phyloP scores from a whole-genome alignment of 2,888 invertebrate genomes.

The Lycia hirtaria region DNA sequence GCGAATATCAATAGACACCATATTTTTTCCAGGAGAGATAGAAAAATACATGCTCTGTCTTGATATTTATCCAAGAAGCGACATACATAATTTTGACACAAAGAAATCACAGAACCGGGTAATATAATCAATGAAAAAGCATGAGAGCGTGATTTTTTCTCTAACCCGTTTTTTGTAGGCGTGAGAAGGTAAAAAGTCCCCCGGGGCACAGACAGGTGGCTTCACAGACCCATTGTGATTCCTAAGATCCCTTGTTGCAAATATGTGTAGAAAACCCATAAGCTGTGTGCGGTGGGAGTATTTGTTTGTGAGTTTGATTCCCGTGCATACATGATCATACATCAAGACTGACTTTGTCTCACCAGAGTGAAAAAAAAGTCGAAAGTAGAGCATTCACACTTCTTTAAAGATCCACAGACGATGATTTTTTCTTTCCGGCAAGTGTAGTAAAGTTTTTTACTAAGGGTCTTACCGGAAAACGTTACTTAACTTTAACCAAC shows the following conservation, averaged over 20 bases:
- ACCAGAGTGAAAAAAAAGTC: too few relatives aligned
- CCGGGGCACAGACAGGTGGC: constrained; percentile 74
- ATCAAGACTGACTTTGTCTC: too few relatives aligned
- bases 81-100: constrained; percentile 31
- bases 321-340: too few relatives aligned
- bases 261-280: constrained; percentile 26
- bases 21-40: neutral
- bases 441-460: too few relatives aligned
- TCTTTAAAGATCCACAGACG: too few relatives aligned
- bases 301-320: constrained; percentile 18
- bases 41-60: neutral
- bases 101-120: constrained; percentile 38
- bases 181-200: constrained; percentile 56
- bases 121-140: constrained; percentile 44
- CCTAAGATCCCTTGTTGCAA: constrained; percentile 27
- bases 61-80: neutral
- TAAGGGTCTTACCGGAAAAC: too few relatives aligned
- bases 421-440: too few relatives aligned
- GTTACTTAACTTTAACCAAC: too few relatives aligned
- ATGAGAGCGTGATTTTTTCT: constrained; percentile 51
- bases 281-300: constrained; percentile 23
- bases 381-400: too few relatives aligned
- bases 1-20: too few relatives aligned
- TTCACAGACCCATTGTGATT: constrained; percentile 10
- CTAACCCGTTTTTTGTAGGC: constrained; percentile 80